phyloP scores from a whole-genome alignment of 2,888 invertebrate genomes.

The Bhutanitis thaidina region DNA sequence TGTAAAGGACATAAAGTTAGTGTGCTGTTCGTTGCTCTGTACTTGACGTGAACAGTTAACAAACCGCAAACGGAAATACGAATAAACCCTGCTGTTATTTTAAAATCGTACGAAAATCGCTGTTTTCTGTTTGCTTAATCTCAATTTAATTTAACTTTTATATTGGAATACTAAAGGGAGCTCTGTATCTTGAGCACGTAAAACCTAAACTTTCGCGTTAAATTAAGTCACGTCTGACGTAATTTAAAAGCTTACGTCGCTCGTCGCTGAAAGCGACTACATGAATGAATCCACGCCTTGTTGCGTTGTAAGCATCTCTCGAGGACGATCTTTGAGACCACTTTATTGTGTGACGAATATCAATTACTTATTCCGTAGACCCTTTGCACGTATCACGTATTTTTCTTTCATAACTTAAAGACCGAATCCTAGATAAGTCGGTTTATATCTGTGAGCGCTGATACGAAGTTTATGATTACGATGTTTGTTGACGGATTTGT shows the following conservation, averaged over 20 bases:
- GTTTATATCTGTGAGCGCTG: too few relatives aligned
- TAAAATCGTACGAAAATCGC: background rate
- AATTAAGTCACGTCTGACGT: background rate
- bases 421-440: too few relatives aligned
- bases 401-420: too few relatives aligned
- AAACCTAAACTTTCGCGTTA: background rate
- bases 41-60: background rate
- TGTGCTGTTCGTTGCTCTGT: background rate
- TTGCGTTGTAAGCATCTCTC: background rate
- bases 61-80: background rate
- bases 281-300: slow-evolving; percentile 1
- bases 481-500: too few relatives aligned
- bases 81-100: background rate
- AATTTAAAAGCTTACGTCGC: background rate
- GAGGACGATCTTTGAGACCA: background rate
- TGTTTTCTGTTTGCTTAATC: background rate
- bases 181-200: background rate
- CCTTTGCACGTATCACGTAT: too few relatives aligned
- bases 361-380: too few relatives aligned
- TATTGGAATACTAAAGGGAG: background rate
- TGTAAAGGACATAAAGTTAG: background rate
- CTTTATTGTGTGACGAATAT: background rate
- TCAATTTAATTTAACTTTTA: background rate
- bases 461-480: too few relatives aligned
- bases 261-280: background rate